Base-by-base conservation (phyloP, 35 echinoderm and acorn worm species). In the Patiria miniata region DNA sequence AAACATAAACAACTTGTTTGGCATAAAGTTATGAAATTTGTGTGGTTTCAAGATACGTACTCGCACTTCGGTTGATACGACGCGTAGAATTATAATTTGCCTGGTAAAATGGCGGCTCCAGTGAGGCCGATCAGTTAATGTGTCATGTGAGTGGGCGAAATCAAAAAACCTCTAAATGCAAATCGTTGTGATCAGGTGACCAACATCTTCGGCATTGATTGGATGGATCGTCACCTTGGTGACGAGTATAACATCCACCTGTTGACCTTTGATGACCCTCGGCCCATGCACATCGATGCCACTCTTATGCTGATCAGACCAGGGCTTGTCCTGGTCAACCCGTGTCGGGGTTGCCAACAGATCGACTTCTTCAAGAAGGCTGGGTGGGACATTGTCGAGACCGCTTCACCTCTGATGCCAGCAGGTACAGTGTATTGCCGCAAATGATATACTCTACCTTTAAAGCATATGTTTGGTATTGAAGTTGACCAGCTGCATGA, bases 281-380 rank as follows among this genome's bases (percentile, higher is more conserved):
- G 79, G 39, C 87, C 92, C 0, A 89, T 89, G 87, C 92, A 94
- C 40, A 94, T 94, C 36, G 92, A 94, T 47, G 92, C 87, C 9
- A 90, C 92, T 10, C 85, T 94, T 33, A 86, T 68, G 51, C 61
- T 94, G 76, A 55, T 94, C 14, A 44, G 87, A 18, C 92, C 92
- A 28, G 92, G 92, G 7, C 51, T 90, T 21, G 87, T 94, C 16
- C 40, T 94, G 1, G 34, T 57, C 39, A 90, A 90, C 51, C 92
- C 87, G 1, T 81, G 79, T n/a, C 37, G 87, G 30, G 87, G 87
- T 1, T 90, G 87, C 56, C 69, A 94, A 28, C 87, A 94, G 47
- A 80, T 94, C 1, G 42, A 90, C 10, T 42, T 79, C 61, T 94
- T 94, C 30, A 93, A 93, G 91, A 88, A 89, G 51, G 92, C 92